Conservation (phyloP, 1,140 invertebrate genomes). For the Magallana angulata region DNA sequence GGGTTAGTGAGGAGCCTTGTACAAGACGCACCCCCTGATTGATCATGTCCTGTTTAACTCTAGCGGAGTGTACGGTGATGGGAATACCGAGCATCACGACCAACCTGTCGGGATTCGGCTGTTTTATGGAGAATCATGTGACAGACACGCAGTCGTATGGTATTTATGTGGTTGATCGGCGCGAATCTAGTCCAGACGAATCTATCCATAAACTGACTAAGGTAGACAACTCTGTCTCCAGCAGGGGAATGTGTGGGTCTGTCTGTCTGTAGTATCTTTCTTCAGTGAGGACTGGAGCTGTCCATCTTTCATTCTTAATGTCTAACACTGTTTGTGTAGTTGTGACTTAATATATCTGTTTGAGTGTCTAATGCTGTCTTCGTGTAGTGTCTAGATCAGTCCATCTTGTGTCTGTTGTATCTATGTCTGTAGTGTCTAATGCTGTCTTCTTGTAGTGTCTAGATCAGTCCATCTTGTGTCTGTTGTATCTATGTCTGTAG, state of each 20-base stretch:
- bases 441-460: neutral
- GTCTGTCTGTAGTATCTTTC: neutral
- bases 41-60: neutral
- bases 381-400: too few relatives aligned
- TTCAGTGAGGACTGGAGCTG: neutral
- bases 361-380: too few relatives aligned
- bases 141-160: conserved; percentile 98
- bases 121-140: conserved; percentile 99
- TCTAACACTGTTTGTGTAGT: too few relatives aligned
- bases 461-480: too few relatives aligned
- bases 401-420: too few relatives aligned
- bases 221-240: conserved; percentile 74
- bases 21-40: too few relatives aligned
- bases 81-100: conserved; percentile 98
- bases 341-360: neutral
- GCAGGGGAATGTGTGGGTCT: neutral
- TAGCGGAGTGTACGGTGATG: conserved; percentile 99
- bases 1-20: too few relatives aligned
- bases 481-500: neutral
- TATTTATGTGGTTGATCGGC: conserved; percentile 97
- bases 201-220: conserved; percentile 95
- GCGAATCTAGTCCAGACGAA: conserved; percentile 92
- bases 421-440: too few relatives aligned
- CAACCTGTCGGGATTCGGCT: conserved; percentile 99
- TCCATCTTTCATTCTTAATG: too few relatives aligned